Base-by-base conservation (phyloP, 2,888 invertebrate species). In the Mycogona germanica region DNA sequence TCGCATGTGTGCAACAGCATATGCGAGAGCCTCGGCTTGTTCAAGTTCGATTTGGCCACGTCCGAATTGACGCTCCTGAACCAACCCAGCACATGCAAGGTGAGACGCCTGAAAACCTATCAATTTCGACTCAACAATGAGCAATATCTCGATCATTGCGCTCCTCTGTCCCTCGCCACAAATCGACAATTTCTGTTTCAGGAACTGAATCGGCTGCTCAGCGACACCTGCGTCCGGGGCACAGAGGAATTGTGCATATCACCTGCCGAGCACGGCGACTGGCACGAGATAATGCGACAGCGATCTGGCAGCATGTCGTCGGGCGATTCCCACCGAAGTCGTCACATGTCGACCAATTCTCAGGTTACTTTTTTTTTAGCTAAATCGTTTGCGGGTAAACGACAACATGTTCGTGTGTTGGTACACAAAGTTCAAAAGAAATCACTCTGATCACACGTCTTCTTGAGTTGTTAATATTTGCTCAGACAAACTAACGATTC, bases 1-100 rank as follows among this genome's bases (percentile, higher is more conserved):
- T 74, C 75, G 1, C 76, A 77, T 61, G 63, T 65, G 17, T 77
- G 76, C 65, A 76, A 76, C 64, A 65, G 67, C 42, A 76, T 77
- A 61, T 77, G 76, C 59, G 61, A 68, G 40, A 68, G 70, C 52
- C 67, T 77, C 35, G 68, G 69, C 6, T 66, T 77, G 12, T 69
- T 73, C 5, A 66, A 67, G 53, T 77, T 77, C 67, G 76, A 77
- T 64, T 61, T 77, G 51, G 67, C 74, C 2, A 58, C 64, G 3
- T 62, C 63, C 25, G 75, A 75, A 59, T 50, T 53, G 14, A 49
- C 58, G 19, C 47, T 57, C 5, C 58, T 58, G 23, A 49, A 54
- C 17, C 12, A 28, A 42, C 26, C 17, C n/a, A 32, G n/a, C 2
- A 46, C 25, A 46, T 14, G 26, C 2, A 29, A 29, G 17, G 46